Base-by-base conservation (phyloP, 2,888 invertebrate genomes). In the Strigamia maritima region DNA sequence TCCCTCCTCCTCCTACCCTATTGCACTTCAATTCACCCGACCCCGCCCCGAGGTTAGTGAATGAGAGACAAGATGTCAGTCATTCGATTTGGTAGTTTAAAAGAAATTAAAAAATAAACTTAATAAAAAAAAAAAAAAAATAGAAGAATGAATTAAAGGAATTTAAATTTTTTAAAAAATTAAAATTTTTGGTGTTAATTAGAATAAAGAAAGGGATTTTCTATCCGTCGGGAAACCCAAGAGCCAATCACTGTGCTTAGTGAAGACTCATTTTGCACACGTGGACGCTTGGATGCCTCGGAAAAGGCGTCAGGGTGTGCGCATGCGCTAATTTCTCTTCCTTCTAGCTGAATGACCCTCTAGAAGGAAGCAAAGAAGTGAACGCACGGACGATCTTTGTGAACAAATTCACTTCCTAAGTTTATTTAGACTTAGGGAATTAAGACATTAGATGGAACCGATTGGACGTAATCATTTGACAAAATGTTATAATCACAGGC, bases 211-310 rank as follows among this genome's bases (percentile, higher is more conserved):
- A 70, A 70, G 14, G 26, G 28, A 24, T 70, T 70, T 70, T 70
- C 26, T 70, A 70, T 28, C 70, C 70, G 70, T 70, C 70, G 28
- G 28, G 70, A 70, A 70, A 28, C 70, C 70, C 26, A 28, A 70
- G 24, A 70, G 28, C 28, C 70, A 70, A 70, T 70, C 70, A 70
- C 28, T 28, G 14, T 70, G 70, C 70, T 24, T 28, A 70, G 70
- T 26, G 70, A 70, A 70, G 70, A 70, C 70, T 70, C 70, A 70
- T 70, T 70, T 70, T 70, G 70, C 70, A 70, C 70, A 70, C 70
- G 70, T 70, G 70, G 70, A 70, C 70, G 70, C 26, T 70, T 28
- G 70, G 70, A 16, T 70, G 70, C 2, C 14, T 70, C 70, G 70
- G 2, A 70, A 70, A 70, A 26, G 70, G 70, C 70, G 70, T 26